These are phyloP conservation scores for Pachycephus smyrnensis DNA, from an alignment of 2,888 invertebrate species.

Conservation along the genomic window DNA sequence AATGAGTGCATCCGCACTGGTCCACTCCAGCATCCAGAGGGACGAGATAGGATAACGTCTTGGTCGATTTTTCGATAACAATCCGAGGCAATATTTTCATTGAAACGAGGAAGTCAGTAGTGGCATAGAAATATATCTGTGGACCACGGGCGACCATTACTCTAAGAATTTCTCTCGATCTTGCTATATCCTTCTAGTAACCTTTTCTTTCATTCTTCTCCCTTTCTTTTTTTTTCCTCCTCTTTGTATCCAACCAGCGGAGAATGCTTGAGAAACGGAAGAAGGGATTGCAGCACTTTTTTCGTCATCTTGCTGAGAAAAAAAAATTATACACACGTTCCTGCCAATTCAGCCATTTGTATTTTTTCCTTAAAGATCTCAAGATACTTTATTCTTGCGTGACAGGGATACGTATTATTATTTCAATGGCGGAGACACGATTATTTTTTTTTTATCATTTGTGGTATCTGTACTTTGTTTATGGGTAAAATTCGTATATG, in stretches of 20 bases:
- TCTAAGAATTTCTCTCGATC: not conserved
- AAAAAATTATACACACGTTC: not conserved
- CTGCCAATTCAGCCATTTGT: not conserved
- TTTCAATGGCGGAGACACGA: not conserved
- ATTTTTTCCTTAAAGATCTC: not conserved
- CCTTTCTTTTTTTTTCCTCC: not conserved
- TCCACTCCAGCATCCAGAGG: not conserved
- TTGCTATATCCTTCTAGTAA: not conserved
- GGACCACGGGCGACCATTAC: not conserved
- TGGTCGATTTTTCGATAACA: conserved; percentile 28
- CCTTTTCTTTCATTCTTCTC: not conserved
- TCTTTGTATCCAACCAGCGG: not conserved
- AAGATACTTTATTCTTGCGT: not conserved
- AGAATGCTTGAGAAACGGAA: not conserved
- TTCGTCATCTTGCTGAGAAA: no score
- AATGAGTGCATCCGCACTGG: not conserved
- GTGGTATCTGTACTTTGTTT: not conserved
- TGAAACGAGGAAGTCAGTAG: not conserved
- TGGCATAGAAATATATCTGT: not conserved
- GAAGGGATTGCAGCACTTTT: not conserved
- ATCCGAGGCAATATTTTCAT: conserved; percentile 38
- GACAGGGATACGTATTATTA: not conserved
- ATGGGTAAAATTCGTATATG: not conserved
- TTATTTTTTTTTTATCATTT: not conserved
- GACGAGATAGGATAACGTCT: not conserved